phyloP scores from a whole-genome alignment of 2,797 vertebrate species.

The Pteronotus mesoamericanus region DNA sequence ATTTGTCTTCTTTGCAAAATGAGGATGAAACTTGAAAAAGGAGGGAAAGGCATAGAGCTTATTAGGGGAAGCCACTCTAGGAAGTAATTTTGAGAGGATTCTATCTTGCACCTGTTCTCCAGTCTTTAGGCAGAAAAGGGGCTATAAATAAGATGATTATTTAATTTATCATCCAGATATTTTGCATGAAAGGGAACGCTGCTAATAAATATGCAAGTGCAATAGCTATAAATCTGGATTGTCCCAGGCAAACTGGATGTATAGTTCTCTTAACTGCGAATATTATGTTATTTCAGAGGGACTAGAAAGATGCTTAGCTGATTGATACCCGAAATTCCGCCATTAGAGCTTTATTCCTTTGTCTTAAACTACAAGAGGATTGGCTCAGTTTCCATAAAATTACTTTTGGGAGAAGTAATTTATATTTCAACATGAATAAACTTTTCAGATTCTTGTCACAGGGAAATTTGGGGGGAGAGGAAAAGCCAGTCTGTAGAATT shows the following conservation, averaged over 20 bases:
- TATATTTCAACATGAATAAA: conserved; percentile 30
- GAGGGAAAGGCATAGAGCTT: background rate
- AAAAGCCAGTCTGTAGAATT: background rate
- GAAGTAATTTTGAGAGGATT: background rate
- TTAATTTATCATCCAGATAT: background rate
- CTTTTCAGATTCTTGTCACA: background rate
- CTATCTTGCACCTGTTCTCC: background rate
- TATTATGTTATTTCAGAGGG: background rate
- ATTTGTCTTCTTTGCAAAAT: conserved; percentile 38
- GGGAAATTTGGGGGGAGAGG: background rate
- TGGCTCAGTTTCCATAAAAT: background rate
- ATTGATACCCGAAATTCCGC: background rate
- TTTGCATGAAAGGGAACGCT: background rate
- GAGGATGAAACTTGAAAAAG: background rate
- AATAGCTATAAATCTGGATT: background rate
- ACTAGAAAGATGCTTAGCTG: background rate
- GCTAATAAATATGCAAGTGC: background rate
- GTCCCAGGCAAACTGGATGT: background rate
- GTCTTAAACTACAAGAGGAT: background rate
- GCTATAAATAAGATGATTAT: background rate
- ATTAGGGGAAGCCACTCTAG: background rate
- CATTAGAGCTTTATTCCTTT: background rate
- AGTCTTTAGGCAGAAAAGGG: background rate
- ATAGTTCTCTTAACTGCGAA: background rate
- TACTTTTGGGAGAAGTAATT: background rate